phyloP scores from a whole-genome alignment of 2,113 vertebrate genomes.

The Alces alces region DNA sequence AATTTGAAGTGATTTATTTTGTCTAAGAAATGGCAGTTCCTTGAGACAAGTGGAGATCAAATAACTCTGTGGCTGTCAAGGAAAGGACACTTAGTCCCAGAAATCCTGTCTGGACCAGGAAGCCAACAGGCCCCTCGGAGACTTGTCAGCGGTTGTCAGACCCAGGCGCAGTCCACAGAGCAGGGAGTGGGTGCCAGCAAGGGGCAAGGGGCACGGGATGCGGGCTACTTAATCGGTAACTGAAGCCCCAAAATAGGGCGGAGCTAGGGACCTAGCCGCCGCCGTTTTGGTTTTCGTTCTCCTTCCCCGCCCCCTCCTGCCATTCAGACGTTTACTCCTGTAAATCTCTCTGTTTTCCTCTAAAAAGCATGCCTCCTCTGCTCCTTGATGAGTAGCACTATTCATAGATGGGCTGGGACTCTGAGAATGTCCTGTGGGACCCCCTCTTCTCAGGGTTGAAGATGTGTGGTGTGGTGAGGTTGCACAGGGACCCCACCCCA shows the following conservation, averaged over 20 bases:
- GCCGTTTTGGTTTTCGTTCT: not conserved
- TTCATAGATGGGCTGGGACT: not conserved
- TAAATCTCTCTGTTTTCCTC: not conserved
- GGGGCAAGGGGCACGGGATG: not conserved
- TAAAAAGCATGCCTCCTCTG: not conserved
- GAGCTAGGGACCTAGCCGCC: fast-evolving
- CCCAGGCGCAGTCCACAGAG: fast-evolving
- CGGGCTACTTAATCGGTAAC: not conserved
- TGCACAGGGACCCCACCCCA: fast-evolving
- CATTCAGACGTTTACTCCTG: not conserved
- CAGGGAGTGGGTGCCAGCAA: not conserved
- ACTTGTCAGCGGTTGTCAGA: not conserved
- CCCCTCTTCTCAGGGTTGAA: too few relatives aligned
- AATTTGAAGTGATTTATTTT: constrained; percentile 45
- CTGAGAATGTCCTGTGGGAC: fast-evolving
- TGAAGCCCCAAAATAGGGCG: fast-evolving
- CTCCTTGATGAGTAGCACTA: fast-evolving
- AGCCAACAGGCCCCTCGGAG: not conserved
- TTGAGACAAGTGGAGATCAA: constrained; percentile 15
- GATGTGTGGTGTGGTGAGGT: too few relatives aligned
- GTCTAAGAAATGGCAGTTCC: constrained; percentile 6
- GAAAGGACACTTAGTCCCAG: not conserved
- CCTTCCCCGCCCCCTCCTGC: not conserved
- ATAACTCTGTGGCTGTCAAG: not conserved
- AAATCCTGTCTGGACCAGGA: constrained; percentile 27